These are phyloP conservation scores for Sinosuthora webbiana DNA, from an alignment of 2,113 vertebrate genomes.

Conservation along the genomic window DNA sequence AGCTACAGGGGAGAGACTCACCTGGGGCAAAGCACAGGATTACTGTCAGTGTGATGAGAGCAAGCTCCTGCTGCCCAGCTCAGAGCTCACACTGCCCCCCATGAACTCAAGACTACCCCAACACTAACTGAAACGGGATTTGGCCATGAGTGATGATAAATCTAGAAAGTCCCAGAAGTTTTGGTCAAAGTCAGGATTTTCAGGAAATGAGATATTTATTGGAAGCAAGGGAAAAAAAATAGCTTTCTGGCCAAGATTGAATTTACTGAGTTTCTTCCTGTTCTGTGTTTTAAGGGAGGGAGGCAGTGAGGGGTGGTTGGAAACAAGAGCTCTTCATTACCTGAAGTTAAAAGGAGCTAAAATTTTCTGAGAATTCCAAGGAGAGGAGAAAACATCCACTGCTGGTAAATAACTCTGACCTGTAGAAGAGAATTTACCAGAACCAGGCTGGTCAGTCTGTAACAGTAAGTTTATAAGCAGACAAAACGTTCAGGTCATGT, in stretches of 20 bases:
- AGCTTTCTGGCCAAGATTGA: neutral
- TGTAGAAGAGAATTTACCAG: neutral
- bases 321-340: neutral
- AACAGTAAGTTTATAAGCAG: neutral
- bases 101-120: neutral
- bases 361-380: neutral
- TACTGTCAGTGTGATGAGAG: neutral
- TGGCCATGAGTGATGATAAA: neutral
- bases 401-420: neutral
- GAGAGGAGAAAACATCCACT: neutral
- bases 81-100: neutral
- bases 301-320: neutral
- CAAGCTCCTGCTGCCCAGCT: neutral
- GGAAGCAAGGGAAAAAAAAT: neutral
- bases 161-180: conserved; percentile 1
- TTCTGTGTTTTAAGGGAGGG: neutral
- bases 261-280: conserved; percentile 31
- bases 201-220: conserved; percentile 42
- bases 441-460: neutral
- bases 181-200: conserved; percentile 8
- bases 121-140: neutral
- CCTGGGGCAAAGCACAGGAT: neutral
- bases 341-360: neutral
- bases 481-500: neutral
- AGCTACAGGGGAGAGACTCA: neutral